Evolutionary conservation across 2,888 invertebrate genomes (phyloP).

Genomic region (Quadroppia sp.): DNA sequence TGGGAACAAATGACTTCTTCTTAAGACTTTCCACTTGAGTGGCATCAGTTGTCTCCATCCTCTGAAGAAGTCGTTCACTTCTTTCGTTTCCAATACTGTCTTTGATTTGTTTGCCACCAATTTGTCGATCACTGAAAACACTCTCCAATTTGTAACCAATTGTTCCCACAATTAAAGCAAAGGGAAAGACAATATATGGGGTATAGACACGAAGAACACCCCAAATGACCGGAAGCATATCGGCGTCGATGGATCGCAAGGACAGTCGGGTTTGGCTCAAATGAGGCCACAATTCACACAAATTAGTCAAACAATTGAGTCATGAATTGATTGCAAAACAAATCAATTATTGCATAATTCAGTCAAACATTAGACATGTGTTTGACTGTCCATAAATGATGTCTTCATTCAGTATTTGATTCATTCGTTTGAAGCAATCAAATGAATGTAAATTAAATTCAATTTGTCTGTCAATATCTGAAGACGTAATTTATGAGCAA

Average conservation of each 20-base stretch:
- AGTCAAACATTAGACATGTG: not conserved
- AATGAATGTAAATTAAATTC: too few species aligned
- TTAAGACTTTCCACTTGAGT: slow-evolving; percentile 65
- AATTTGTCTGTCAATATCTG: too few species aligned
- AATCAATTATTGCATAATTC: not conserved
- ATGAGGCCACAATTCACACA: not conserved
- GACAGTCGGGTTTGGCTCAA: not conserved
- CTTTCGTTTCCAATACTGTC: slow-evolving; percentile 46
- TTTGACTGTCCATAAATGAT: not conserved
- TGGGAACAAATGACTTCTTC: slow-evolving; percentile 59
- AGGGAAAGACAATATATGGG: slow-evolving; percentile 72
- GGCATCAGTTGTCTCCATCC: slow-evolving; percentile 49
- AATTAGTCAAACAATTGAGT: not conserved
- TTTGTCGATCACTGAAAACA: slow-evolving; percentile 38
- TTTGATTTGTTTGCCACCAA: slow-evolving; percentile 42
- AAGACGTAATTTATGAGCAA: not conserved
- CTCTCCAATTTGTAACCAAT: slow-evolving; percentile 80
- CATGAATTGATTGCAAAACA: not conserved
- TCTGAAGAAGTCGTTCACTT: slow-evolving; percentile 44
- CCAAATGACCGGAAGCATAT: slow-evolving; percentile 58
- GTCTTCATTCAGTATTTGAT: not conserved
- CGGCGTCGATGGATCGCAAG: too few species aligned
- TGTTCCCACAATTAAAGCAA: slow-evolving; percentile 74
- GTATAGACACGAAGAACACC: slow-evolving; percentile 67
- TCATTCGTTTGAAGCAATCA: too few species aligned